Evolutionary conservation across 2,888 invertebrate genomes (phyloP).

Genomic region (Sesamia inferens): DNA sequence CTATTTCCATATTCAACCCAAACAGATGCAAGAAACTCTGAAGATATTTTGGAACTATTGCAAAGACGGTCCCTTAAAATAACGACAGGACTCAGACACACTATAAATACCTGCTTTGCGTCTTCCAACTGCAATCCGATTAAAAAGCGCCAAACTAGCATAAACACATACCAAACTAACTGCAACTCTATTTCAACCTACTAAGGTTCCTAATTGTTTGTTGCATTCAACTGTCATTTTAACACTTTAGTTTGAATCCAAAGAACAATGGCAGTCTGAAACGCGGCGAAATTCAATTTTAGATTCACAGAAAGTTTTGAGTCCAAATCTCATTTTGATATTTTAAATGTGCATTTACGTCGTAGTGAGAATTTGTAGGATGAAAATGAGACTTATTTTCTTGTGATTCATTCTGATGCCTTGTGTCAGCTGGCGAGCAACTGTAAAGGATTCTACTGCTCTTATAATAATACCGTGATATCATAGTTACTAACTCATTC

Average conservation of each 20-base stretch:
- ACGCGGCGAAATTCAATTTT: slow-evolving; percentile 78
- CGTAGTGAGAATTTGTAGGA: slow-evolving; percentile 60
- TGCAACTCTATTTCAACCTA: slow-evolving; percentile 26
- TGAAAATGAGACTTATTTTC: slow-evolving; percentile 64
- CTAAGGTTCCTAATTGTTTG: slow-evolving; percentile 51
- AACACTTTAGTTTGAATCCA: slow-evolving; percentile 71
- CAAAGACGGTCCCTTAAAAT: slow-evolving; percentile 53
- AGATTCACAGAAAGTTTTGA: slow-evolving; percentile 75
- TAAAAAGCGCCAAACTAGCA: slow-evolving; percentile 67
- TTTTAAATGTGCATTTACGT: slow-evolving; percentile 74
- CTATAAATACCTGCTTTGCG: slow-evolving; percentile 70
- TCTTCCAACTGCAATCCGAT: slow-evolving; percentile 71
- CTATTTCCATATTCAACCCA: slow-evolving; percentile 10
- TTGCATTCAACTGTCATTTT: slow-evolving; percentile 58
- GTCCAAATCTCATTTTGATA: slow-evolving; percentile 76
- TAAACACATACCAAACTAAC: slow-evolving; percentile 22
- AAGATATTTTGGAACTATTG: slow-evolving; percentile 24
- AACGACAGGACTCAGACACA: slow-evolving; percentile 55
- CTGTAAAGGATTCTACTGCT: background rate
- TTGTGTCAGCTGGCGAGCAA: slow-evolving; percentile 22
- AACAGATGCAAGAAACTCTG: slow-evolving; percentile 30
- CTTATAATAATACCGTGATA: background rate
- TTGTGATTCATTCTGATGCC: slow-evolving; percentile 45
- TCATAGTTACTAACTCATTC: background rate
- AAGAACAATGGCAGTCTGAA: slow-evolving; percentile 69